These are phyloP conservation scores for Pipistrellus nathusii DNA, from an alignment of 2,797 vertebrate genomes.

Conservation along the genomic window DNA sequence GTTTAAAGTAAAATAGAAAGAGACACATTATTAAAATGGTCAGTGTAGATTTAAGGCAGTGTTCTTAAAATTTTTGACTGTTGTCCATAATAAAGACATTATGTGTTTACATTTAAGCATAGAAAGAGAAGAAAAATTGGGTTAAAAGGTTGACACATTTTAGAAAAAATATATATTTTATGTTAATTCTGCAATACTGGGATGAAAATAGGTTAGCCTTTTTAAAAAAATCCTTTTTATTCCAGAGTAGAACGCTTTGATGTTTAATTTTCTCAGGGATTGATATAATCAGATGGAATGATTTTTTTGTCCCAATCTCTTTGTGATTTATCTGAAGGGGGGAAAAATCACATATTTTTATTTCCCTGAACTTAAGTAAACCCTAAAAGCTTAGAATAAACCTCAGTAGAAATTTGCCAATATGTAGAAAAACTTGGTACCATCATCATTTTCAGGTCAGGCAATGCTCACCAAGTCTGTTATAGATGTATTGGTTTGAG, in stretches of 20 bases:
- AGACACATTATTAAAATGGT: not conserved
- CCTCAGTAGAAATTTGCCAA: constrained; percentile 55
- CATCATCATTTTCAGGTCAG: constrained; percentile 49
- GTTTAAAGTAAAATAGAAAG: constrained; percentile 45
- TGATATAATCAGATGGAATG: not conserved
- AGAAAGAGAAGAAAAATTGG: not conserved
- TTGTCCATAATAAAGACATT: constrained; percentile 9
- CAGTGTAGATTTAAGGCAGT: not conserved
- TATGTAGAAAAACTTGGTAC: constrained; percentile 6
- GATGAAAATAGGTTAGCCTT: constrained; percentile 49
- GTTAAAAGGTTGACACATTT: constrained; percentile 10
- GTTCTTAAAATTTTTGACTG: constrained; percentile 19
- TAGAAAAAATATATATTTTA: not conserved
- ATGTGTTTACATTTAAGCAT: constrained; percentile 6
- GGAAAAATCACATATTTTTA: constrained; percentile 21
- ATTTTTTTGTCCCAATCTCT: constrained; percentile 56
- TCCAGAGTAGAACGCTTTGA: constrained; percentile 5
- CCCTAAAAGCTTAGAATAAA: constrained; percentile 50
- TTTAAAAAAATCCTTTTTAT: not conserved
- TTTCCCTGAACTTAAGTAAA: constrained; percentile 44
- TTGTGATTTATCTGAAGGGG: constrained; percentile 46
- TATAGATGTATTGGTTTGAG: constrained; percentile 39
- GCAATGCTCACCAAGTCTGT: constrained; percentile 46
- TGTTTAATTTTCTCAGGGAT: constrained; percentile 44
- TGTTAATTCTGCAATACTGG: constrained; percentile 16